Evolutionary conservation across 2,113 vertebrate species (phyloP), one percentile per base, ranked within the genome.

Genomic region (Oncorhynchus masou): DNA sequence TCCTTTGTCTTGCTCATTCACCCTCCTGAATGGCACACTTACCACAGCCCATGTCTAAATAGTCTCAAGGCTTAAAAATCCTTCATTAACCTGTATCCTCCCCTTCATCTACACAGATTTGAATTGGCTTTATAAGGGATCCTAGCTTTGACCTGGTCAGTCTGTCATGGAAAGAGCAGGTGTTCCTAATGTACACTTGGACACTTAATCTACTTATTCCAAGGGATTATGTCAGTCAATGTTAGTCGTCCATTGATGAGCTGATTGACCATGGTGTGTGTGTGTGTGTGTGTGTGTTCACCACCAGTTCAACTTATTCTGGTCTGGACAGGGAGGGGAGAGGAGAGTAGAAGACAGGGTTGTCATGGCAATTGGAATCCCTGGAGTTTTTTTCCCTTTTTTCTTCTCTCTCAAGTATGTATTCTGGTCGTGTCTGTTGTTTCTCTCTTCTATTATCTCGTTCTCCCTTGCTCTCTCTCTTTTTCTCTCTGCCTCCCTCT

Each of bases 351-450:
- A 54, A 19, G 51, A n/a, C 11, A 57, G 57, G 69, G 91, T 90
- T 87, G 88, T 87, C 88, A 90, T 90, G 85, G 88, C 79, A 85
- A 91, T 88, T 78, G 74, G 68, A 83, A 83, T 86, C 81, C 79
- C 86, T 83, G 19, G 67, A 85, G 84, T 78, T 68, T 59, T 75
- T 81, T 19, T 71, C 48, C 74, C 79, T 4, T 70, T 29, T 79
- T 75, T 68, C 79, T 88, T 86, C 74, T 83, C 73, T 79, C 74
- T 79, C 74, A 80, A 85, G 83, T 86, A 77, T 82, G 39, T 76
- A 68, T 85, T 68, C 74, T 81, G 83, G 64, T 79, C 74, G 7
- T 49, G 29, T 74, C 45, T 79, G 81, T 45, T 54, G 29, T 80
- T 69, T n/a, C 20, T 22, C 25, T 54, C 48, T 22, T 25, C 48